phyloP scores from a whole-genome alignment of 2,888 invertebrate species.

The Mimachlamys varia region DNA sequence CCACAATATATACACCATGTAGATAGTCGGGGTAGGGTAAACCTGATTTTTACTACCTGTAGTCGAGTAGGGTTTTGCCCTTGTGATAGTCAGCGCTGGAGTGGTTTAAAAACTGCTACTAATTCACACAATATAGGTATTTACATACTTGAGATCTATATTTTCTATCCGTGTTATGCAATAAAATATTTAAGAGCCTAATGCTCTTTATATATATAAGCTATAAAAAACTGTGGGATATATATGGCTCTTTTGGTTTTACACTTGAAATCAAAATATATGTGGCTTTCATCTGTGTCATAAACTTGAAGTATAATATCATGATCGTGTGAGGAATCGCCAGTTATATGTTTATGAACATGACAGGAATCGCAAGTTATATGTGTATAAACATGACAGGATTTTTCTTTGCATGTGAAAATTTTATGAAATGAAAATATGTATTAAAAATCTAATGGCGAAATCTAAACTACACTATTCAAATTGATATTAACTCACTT shows the following conservation, averaged over 20 bases:
- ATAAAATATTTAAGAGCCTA: background rate
- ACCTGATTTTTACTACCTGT: background rate
- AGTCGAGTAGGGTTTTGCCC: background rate
- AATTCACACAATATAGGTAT: background rate
- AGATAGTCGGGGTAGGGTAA: background rate
- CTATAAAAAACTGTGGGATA: background rate
- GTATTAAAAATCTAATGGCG: background rate
- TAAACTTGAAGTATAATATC: background rate
- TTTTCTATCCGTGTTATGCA: background rate
- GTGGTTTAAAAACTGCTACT: background rate
- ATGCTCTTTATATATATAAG: background rate
- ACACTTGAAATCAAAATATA: background rate
- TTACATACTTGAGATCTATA: slow-evolving; percentile 10
- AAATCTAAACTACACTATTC: background rate
- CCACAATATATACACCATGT: background rate
- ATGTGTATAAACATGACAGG: background rate
- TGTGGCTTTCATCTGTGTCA: background rate
- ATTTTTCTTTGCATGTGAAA: background rate
- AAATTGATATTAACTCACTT: background rate
- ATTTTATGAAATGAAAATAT: background rate
- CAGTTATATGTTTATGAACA: background rate
- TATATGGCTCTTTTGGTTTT: background rate
- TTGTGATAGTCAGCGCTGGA: background rate
- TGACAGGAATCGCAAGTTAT: background rate
- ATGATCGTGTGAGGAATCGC: background rate